Conservation (phyloP, 2,797 vertebrate genomes). For the Falco cherrug region DNA sequence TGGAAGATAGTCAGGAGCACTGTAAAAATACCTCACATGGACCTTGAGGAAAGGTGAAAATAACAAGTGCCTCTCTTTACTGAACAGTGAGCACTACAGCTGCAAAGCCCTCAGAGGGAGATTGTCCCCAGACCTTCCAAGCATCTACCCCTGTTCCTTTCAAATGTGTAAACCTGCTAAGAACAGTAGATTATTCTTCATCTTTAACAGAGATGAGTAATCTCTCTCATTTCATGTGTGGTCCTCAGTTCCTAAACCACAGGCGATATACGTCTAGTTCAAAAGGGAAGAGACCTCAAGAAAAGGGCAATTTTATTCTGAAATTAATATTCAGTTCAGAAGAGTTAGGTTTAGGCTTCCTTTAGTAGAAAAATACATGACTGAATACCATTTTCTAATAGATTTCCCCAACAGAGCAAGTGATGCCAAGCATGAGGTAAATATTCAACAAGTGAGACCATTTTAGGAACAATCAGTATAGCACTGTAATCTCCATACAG, state of each 20-base stretch:
- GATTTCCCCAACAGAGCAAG: background rate
- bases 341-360: background rate
- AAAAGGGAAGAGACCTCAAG: background rate
- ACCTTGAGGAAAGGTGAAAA: background rate
- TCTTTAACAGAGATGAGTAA: background rate
- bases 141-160: background rate
- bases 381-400: background rate
- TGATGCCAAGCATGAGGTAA: background rate
- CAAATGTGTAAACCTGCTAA: background rate
- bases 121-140: background rate
- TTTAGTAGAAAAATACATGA: background rate
- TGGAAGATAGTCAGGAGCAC: background rate
- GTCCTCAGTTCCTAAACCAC: background rate
- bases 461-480: background rate
- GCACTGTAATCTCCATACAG: background rate
- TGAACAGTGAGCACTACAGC: background rate
- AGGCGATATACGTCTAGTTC: background rate
- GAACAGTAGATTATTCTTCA: background rate
- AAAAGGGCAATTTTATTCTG: background rate
- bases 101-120: background rate
- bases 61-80: background rate
- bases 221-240: background rate
- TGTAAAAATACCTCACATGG: background rate
- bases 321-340: background rate
- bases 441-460: background rate